Percentiles rank a stretch among this genome's conserved stretches.
These are phyloP conservation scores for Geococcyx californianus DNA, from an alignment of 2,113 vertebrate genomes.

Conservation along the genomic window DNA sequence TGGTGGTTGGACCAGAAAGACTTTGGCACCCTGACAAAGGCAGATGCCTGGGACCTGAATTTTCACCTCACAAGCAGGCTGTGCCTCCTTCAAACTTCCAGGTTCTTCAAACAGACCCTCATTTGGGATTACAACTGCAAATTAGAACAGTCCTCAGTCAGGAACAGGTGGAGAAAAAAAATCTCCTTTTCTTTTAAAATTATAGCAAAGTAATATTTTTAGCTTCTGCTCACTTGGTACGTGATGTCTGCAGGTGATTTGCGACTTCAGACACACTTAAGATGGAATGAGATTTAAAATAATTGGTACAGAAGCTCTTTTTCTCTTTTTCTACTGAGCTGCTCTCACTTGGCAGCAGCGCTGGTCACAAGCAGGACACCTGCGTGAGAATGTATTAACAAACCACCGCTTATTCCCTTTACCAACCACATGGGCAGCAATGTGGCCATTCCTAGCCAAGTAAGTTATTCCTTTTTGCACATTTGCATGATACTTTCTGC, in stretches of 20 bases:
- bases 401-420: neutral
- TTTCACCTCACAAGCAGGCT: neutral
- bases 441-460: neutral
- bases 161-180: neutral
- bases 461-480: neutral
- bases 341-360: neutral
- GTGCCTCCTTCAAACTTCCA: neutral
- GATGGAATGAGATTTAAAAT: neutral
- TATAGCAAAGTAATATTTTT: neutral
- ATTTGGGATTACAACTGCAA: neutral
- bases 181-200: neutral
- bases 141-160: accelerated
- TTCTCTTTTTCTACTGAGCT: neutral
- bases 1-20: neutral
- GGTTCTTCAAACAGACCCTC: neutral
- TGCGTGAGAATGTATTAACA: accelerated
- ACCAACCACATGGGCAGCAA: neutral
- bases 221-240: neutral
- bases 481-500: neutral
- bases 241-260: neutral
- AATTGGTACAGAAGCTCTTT: neutral
- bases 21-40: neutral
- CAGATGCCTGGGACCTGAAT: neutral
- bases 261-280: neutral
- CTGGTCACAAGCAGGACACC: neutral